phyloP scores from a whole-genome alignment of 2,888 invertebrate genomes.

The Diplolepis rosae region DNA sequence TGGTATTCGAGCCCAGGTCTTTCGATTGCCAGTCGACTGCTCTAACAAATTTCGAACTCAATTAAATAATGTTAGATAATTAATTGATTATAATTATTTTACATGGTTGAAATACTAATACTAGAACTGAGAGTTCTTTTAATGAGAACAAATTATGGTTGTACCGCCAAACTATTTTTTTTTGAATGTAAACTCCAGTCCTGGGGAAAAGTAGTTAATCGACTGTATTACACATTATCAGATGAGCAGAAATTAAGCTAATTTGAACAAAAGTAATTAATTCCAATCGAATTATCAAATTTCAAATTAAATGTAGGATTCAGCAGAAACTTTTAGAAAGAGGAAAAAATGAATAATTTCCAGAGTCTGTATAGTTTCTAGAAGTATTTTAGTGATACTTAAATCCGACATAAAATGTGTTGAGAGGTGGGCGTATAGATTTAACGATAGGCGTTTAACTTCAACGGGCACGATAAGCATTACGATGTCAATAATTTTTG shows the following conservation, averaged over 20 bases:
- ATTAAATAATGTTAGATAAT: too few relatives aligned
- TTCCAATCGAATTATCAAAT: background rate
- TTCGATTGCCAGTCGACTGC: too few relatives aligned
- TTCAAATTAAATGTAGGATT: background rate
- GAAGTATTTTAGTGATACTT: background rate
- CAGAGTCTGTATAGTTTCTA: background rate
- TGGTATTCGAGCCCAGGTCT: too few relatives aligned
- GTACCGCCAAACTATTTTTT: too few relatives aligned
- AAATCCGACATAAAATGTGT: background rate
- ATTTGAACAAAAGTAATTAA: background rate
- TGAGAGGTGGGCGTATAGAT: background rate
- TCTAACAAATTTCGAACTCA: too few relatives aligned
- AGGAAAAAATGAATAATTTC: background rate
- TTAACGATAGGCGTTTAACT: background rate
- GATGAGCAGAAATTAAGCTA: background rate
- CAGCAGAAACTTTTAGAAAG: background rate
- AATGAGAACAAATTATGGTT: too few relatives aligned
- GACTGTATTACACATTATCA: too few relatives aligned
- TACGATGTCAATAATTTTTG: constrained; percentile 3
- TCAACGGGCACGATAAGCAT: background rate
- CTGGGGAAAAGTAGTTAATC: too few relatives aligned
- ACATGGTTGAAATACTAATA: too few relatives aligned
- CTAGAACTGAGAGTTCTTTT: too few relatives aligned
- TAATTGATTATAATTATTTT: too few relatives aligned
- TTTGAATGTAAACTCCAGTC: too few relatives aligned